Evolutionary conservation across 2,888 invertebrate species (phyloP).

Genomic region (Dorcus parallelipipedus): DNA sequence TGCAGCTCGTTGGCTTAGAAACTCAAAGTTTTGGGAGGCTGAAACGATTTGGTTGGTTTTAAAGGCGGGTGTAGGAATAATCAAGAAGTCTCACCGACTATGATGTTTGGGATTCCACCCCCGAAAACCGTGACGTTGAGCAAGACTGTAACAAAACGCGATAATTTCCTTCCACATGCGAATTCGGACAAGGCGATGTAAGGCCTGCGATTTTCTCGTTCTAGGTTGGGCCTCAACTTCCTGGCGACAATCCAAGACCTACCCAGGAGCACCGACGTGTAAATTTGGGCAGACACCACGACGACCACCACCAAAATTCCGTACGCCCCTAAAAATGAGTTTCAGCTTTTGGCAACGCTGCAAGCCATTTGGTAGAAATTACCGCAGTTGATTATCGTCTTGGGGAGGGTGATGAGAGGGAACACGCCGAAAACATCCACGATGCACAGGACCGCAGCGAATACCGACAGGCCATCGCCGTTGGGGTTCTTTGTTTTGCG

Average conservation of each 20-base stretch:
- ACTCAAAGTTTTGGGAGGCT: conserved; percentile 77
- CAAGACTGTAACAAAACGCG: conserved; percentile 64
- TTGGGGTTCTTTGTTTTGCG: no score
- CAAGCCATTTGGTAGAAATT: conserved; percentile 6
- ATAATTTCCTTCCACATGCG: conserved; percentile 64
- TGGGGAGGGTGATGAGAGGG: conserved; percentile 73
- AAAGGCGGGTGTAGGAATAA: neutral
- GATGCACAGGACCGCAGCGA: conserved; percentile 72
- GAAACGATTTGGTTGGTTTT: conserved; percentile 25
- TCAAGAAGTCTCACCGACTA: conserved; percentile 58
- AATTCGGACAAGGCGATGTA: conserved; percentile 81
- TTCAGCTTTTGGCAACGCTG: neutral
- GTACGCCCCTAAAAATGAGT: conserved; percentile 57
- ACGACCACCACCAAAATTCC: conserved; percentile 66
- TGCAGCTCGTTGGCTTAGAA: conserved; percentile 70
- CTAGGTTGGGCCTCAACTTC: conserved; percentile 60
- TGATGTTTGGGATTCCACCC: conserved; percentile 74
- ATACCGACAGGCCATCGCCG: conserved; percentile 59
- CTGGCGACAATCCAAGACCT: conserved; percentile 79
- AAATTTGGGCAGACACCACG: conserved; percentile 70
- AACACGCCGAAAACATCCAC: conserved; percentile 82
- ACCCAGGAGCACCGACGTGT: conserved; percentile 77
- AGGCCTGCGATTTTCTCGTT: conserved; percentile 62
- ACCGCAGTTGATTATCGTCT: conserved; percentile 75
- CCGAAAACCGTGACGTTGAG: conserved; percentile 74